A percentile compares a stretch with the other conserved stretches of the same genome.
phyloP scores from a whole-genome alignment of 2,888 invertebrate genomes.

The Timema cristinae region DNA sequence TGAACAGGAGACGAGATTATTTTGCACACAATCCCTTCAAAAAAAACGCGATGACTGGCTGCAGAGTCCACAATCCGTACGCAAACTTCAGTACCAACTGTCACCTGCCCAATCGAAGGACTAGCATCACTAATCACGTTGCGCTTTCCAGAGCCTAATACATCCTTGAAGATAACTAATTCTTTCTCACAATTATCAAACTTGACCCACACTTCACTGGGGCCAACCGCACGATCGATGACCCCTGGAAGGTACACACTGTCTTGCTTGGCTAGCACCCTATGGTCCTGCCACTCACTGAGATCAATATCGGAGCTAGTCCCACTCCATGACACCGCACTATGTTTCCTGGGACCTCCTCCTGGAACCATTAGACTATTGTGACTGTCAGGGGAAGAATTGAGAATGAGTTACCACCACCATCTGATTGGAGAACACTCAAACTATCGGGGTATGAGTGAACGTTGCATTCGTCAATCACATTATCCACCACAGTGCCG shows the following conservation, averaged over 20 bases:
- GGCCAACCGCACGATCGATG: constrained; percentile 61
- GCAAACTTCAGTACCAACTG: constrained; percentile 76
- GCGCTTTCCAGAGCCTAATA: constrained; percentile 73
- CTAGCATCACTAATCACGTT: constrained; percentile 92
- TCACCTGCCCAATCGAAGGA: constrained; percentile 78
- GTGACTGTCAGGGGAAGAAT: constrained; percentile 15
- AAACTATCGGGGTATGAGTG: constrained; percentile 34
- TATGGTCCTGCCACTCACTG: constrained; percentile 89
- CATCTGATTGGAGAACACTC: constrained; percentile 28
- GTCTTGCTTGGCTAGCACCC: constrained; percentile 83
- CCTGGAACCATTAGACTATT: neutral
- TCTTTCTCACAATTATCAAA: constrained; percentile 74
- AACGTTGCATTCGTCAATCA: constrained; percentile 22
- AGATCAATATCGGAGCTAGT: constrained; percentile 62
- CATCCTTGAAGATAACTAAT: constrained; percentile 54
- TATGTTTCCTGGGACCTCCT: constrained; percentile 21
- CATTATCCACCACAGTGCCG: constrained; percentile 16
- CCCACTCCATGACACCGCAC: neutral
- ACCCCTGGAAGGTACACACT: constrained; percentile 83
- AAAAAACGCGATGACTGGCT: constrained; percentile 58
- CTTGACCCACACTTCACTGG: constrained; percentile 71
- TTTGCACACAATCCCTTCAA: constrained; percentile 76
- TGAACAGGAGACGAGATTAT: constrained; percentile 62
- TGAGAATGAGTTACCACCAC: constrained; percentile 35
- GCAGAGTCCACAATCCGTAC: constrained; percentile 57